These are phyloP conservation scores for Machimus rusticus DNA, from an alignment of 2,888 invertebrate species.

Conservation along the genomic window DNA sequence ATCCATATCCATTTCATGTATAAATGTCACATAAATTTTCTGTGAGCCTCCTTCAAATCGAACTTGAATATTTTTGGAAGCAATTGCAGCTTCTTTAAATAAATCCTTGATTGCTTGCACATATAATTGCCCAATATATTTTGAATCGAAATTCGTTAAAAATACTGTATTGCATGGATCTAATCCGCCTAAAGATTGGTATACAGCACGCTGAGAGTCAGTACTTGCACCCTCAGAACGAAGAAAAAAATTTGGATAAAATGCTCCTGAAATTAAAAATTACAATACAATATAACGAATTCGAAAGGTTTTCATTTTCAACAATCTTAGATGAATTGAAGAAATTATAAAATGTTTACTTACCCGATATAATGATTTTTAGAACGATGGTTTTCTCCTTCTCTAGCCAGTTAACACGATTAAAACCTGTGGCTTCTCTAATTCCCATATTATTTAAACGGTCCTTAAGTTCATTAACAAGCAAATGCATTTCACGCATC, in stretches of 20 bases:
- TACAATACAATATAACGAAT: not conserved
- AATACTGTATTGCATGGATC: conserved; percentile 82
- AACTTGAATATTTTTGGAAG: conserved; percentile 59
- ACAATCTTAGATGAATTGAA: too few relatives aligned
- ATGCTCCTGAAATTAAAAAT: conserved; percentile 65
- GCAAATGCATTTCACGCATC: conserved; percentile 74
- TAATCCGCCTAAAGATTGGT: conserved; percentile 72
- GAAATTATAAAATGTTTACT: not conserved
- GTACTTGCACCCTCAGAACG: conserved; percentile 65
- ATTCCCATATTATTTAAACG: conserved; percentile 72
- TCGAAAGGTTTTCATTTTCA: too few relatives aligned
- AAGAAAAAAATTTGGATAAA: conserved; percentile 91
- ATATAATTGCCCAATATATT: conserved; percentile 77
- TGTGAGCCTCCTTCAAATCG: conserved; percentile 64
- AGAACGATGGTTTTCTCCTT: conserved; percentile 70
- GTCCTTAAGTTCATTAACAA: conserved; percentile 74
- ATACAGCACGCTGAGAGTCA: conserved; percentile 71
- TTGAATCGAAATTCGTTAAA: conserved; percentile 67
- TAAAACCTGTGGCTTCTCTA: conserved; percentile 63
- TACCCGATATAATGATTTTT: conserved; percentile 66
- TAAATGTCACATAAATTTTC: conserved; percentile 75
- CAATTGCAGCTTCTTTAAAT: conserved; percentile 63
- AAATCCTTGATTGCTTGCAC: conserved; percentile 69
- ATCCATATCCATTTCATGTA: conserved; percentile 58
- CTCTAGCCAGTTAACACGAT: conserved; percentile 62